Base-by-base conservation (phyloP, 2,888 invertebrate genomes). In the Criorhina ranunculi region DNA sequence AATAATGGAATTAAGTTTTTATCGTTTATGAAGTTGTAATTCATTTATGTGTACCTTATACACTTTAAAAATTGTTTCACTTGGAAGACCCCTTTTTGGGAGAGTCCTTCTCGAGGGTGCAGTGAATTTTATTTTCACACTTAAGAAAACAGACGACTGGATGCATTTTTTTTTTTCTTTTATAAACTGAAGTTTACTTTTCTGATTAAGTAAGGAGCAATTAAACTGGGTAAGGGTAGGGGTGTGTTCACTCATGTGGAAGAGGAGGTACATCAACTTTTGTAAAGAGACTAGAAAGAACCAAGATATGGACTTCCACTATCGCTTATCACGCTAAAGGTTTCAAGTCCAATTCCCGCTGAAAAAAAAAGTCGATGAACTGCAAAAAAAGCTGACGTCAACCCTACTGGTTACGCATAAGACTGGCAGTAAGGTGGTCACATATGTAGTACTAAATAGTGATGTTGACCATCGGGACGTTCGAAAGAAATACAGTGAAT, bases 21-120 rank as follows among this genome's bases (percentile, higher is more conserved):
- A n/a, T 85, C 80, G 85, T 85, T 85, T 85, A 85, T 85, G 85
- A 85, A 85, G 85, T 85, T 85, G 80, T 85, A 85, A 85, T 85
- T 85, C 85, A 85, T 85, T 85, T 85, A 85, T 80, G 80, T 44
- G 85, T 70, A 53, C 78, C 75, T 83, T 83, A n/a, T n/a, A n/a
- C n/a, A n/a, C n/a, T n/a, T n/a, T n/a, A n/a, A 57, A 64, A 79
- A 77, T 53, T 76, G 55, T 69, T 80, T 75, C 42, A 33, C 2
- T 55, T 8, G 19, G 19, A 9, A 9, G 6, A 7, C 9, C 11
- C 11, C 44, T 44, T 44, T 12, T 7, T 15, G 12, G 15, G 33
- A 1, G 5, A 55, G 7, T 12, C 15, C 2, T 2, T 11, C 62
- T 19, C 62, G 17, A 17, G 9, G 11, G 64, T 49, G 53, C 12